Base-by-base conservation (phyloP, 2,888 invertebrate genomes). In the Leptopilina drosophilae region DNA sequence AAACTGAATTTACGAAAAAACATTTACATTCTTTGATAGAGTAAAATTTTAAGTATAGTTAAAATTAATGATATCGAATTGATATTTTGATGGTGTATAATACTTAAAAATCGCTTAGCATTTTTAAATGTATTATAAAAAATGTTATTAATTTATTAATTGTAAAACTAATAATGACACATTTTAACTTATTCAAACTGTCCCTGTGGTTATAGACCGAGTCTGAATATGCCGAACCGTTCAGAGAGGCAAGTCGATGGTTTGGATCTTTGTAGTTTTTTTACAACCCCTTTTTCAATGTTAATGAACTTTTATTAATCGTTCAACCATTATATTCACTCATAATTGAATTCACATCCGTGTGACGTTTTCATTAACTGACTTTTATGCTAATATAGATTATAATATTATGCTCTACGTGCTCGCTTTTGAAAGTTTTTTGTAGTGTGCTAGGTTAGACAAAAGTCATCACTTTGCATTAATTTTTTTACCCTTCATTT, bases 161-260 rank as follows among this genome's bases (percentile, higher is more conserved):
- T 42, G 7, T 42, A 49, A 78, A 77, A 78, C 77, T 83, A 81
- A 33, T 33, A 33, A 79, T 81, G 76, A 77, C 69, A 80, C 79
- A 77, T 87, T 87, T 88, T 90, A 90, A 91, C 88, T 49, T 85
- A 86, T 80, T 88, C 83, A 89, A 89, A 90, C 87, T 90, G 84
- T 91, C 90, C 91, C 91, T 86, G 90, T 91, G 91, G 90, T 91
- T 91, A 88, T 91, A 92, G 91, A 91, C 90, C 89, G 91, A 84
- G 90, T 91, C 91, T 88, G 91, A 92, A 91, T 92, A 91, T 92
- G 91, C 91, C 91, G 91, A 92, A 92, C 91, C 91, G 90, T 92
- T 91, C 91, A 91, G 91, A 92, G 91, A 92, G 91, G 91, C 91
- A 91, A 92, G 91, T 92, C 91, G 90, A 91, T 92, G 91, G 91